A percentile compares a stretch with the other conserved stretches of the same genome.
Conservation (phyloP, 2,113 vertebrate genomes). For the Merops nubicus region DNA sequence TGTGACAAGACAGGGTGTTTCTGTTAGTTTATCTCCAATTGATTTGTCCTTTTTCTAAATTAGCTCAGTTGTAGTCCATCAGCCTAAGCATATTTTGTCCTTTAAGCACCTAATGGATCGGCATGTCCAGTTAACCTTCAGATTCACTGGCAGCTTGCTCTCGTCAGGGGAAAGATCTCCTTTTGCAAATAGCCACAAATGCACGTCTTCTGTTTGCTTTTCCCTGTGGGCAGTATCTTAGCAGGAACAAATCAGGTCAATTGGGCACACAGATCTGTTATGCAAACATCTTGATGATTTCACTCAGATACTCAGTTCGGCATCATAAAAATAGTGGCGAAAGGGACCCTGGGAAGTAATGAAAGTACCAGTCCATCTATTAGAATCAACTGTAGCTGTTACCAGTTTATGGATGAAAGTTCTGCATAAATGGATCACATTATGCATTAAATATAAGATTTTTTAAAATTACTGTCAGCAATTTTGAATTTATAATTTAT, state of each 20-base stretch:
- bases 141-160: not conserved
- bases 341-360: not conserved
- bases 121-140: not conserved
- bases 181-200: not conserved
- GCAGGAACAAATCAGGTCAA: not conserved
- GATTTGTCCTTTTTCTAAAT: not conserved
- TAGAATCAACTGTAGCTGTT: not conserved
- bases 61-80: not conserved
- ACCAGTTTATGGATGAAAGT: not conserved
- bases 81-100: not conserved
- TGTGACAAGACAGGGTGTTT: not conserved
- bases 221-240: not conserved
- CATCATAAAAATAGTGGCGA: not conserved
- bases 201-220: not conserved
- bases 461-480: not conserved
- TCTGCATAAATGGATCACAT: not conserved
- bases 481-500: not conserved
- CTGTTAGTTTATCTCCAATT: not conserved
- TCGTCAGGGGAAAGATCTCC: not conserved
- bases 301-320: not conserved
- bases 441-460: not conserved
- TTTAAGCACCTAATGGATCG: not conserved
- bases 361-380: not conserved
- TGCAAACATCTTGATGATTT: not conserved
- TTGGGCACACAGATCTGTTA: not conserved